Evolutionary conservation across 2,113 vertebrate species (phyloP), one percentile per base, ranked within the genome.

Genomic region (Mustelus asterias): DNA sequence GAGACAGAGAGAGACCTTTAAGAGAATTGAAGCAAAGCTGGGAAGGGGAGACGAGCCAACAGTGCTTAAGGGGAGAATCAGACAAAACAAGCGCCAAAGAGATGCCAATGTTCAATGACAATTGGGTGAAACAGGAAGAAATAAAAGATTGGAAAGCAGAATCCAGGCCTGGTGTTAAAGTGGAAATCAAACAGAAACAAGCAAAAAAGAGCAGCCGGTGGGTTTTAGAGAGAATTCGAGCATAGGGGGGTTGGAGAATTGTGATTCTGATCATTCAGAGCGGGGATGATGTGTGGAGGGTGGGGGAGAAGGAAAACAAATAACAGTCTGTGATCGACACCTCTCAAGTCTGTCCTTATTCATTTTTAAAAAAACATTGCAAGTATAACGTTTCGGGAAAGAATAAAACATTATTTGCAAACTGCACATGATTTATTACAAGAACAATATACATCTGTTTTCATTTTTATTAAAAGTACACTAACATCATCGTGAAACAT

Each of bases 381-480:
- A 65, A 54, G 44, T 33, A 41, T 24, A 95, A 95, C 3, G 93
- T 26, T 26, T 95, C 69, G 8, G 72, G 94, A 95, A 94, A 95
- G 20, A 95, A 95, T 76, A 95, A 95, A 95, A 70, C 93, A 70
- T 94, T 9, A 48, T 44, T 95, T 95, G 67, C 41, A 95, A 95
- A 54, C 41, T 54, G 44, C 69, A 76, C 67, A 72, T 95, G n/a
- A 72, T 95, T 95, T 95, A 72, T 48, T 95, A 95, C 69, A 95
- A 29, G 44, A 95, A 72, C 94, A 95, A 72, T 72, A 76, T 48
- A 48, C 94, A 72, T 13, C 94, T 95, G 94, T 37, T 72, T 95
- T 95, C 67, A 95, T 44, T 76, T 95, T 95, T 76, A 95, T 72
- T 95, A 95, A 95, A 94, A 94, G 93, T 94, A 94, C 93, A 94